A percentile compares a stretch with the other conserved stretches of the same genome.
Conservation (phyloP, 2,888 invertebrate species). For the Philopedon plagiatum region DNA sequence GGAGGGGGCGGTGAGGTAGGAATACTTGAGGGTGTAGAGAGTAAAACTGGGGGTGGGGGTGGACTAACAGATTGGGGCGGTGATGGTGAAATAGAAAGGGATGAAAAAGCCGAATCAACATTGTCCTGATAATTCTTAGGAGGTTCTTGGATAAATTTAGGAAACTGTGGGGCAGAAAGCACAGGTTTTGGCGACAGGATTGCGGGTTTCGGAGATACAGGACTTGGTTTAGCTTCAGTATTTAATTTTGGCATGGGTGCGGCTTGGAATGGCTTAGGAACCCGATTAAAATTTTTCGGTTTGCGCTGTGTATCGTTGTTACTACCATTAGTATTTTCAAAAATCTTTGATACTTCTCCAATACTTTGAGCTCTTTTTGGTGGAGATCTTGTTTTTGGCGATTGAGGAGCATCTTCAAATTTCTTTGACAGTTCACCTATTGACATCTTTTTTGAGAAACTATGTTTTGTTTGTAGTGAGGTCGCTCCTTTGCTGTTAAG, state of each 20-base stretch:
- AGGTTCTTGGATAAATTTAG: slow-evolving; percentile 27
- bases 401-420: slow-evolving; percentile 41
- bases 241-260: not conserved
- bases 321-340: slow-evolving; percentile 48
- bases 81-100: slow-evolving; percentile 46
- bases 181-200: slow-evolving; percentile 49
- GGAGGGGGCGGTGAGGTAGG: slow-evolving; percentile 36
- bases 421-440: slow-evolving; percentile 52
- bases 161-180: slow-evolving; percentile 30
- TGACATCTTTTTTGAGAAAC: slow-evolving; percentile 35
- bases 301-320: slow-evolving; percentile 7
- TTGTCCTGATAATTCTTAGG: slow-evolving; percentile 31
- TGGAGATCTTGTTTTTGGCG: not conserved
- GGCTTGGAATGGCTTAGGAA: slow-evolving; percentile 48
- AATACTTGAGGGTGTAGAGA: not conserved
- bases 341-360: slow-evolving; percentile 54
- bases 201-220: slow-evolving; percentile 33
- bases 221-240: not conserved
- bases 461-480: slow-evolving; percentile 39
- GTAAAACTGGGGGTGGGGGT: slow-evolving; percentile 42
- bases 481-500: not conserved
- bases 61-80: slow-evolving; percentile 47
- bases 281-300: slow-evolving; percentile 49
- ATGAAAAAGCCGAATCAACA: slow-evolving; percentile 46
- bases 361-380: slow-evolving; percentile 52